Base-by-base conservation (phyloP, 2,888 invertebrate genomes). In the Cataglyphis livida region DNA sequence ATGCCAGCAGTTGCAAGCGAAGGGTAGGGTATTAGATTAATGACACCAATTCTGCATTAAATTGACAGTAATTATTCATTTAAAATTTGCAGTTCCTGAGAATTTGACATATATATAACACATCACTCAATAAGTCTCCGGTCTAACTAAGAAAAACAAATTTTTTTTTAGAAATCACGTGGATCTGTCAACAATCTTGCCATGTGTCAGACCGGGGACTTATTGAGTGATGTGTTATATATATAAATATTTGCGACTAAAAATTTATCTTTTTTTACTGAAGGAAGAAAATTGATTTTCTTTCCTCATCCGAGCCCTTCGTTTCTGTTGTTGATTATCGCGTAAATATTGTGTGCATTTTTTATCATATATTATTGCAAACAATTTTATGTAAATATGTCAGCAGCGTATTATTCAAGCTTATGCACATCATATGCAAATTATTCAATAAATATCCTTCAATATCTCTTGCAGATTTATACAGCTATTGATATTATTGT, bases 1-100 rank as follows among this genome's bases (percentile, higher is more conserved):
- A 25, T 35, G 64, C 21, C 10, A 5, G 35, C 48, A 48, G 25
- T 48, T 48, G 64, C 32, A 35, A 10, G 28, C 35, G 35, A 48
- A 64, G 35, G n/a, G 48, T 18, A 10, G 48, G 28, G 3, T 35
- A 65, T 65, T 75, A 51, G 18, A 75, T 75, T 65, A 65, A 75
- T 64, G 74, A 64, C 44, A 5, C 32, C 10, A 6, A 18, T 48
- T 41, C 0, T 28, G 9, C 5, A 18, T 15, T 35, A 44, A 73
- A 41, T 9, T 15, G 35, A 3, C 10, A 6, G 21, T 18, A 3
- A 75, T 64, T 65, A 62, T 62, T 21, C 44, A 15, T 32, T 44
- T 44, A 62, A 21, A 44, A 7, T 74, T 74, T 44, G 5, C 1
- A 44, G 1, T 44, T 44, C 32, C 44, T 62, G 41, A 12, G 7